Evolutionary conservation across 2,113 vertebrate species (phyloP).

Genomic region (Cichladusa arquata): DNA sequence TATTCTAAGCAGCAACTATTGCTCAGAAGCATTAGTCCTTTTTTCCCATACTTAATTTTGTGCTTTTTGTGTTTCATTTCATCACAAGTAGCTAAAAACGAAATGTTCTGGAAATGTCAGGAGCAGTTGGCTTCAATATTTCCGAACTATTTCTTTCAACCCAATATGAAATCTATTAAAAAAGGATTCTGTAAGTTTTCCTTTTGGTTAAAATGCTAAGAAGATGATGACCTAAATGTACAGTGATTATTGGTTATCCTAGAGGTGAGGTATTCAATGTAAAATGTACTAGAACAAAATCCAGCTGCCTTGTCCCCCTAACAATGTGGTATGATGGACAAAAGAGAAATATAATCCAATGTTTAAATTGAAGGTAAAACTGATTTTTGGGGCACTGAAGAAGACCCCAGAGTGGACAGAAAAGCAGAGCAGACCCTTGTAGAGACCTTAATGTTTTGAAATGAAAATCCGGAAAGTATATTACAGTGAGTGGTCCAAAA

Average conservation of each 20-base stretch:
- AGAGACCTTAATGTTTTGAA: not conserved
- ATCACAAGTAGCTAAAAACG: not conserved
- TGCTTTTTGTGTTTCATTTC: not conserved
- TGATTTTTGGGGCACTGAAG: not conserved
- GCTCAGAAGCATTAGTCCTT: not conserved
- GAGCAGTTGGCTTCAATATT: not conserved
- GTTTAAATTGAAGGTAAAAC: not conserved
- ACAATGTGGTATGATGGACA: not conserved
- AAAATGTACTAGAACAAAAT: not conserved
- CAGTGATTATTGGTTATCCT: not conserved
- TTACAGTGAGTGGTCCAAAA: not conserved
- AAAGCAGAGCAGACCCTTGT: not conserved
- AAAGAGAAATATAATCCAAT: not conserved
- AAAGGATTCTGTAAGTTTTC: not conserved
- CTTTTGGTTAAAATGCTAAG: not conserved
- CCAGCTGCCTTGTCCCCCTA: not conserved
- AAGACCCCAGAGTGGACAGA: not conserved
- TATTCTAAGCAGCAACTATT: not conserved
- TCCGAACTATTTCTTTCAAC: not conserved
- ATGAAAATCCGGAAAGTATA: not conserved
- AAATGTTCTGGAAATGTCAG: not conserved
- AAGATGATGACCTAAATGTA: not conserved
- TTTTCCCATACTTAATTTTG: not conserved
- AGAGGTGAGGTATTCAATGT: not conserved
- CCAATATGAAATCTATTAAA: not conserved